A percentile compares a stretch with the other conserved stretches of the same genome.
These are phyloP conservation scores for Morpho helenor DNA, from an alignment of 2,888 invertebrate species.

Conservation along the genomic window DNA sequence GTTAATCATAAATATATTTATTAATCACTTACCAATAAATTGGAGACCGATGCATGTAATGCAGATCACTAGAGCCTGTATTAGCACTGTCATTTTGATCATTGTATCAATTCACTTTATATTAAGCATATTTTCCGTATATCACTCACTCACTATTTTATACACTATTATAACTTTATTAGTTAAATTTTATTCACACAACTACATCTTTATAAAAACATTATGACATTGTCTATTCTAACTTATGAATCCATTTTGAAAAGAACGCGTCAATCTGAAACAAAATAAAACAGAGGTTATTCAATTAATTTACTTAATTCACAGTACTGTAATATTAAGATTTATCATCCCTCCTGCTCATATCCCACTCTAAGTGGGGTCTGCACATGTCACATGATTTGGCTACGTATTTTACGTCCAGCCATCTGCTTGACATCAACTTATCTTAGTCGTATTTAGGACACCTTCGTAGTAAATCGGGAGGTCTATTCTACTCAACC, in stretches of 20 bases:
- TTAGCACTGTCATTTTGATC: constrained; percentile 54
- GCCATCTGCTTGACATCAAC: too few species aligned
- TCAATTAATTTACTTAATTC: not conserved
- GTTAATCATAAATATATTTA: not conserved
- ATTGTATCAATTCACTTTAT: constrained; percentile 32
- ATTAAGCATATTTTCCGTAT: constrained; percentile 17
- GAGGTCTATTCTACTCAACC: too few species aligned
- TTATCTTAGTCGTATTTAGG: too few species aligned
- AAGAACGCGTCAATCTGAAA: not conserved
- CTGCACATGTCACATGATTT: too few species aligned
- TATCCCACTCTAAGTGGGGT: too few species aligned
- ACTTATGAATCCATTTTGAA: too few species aligned
- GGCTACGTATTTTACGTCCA: too few species aligned
- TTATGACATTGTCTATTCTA: too few species aligned
- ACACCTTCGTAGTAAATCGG: too few species aligned
- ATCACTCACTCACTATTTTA: constrained; percentile 3
- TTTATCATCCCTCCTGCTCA: too few species aligned
- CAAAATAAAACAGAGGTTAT: constrained; percentile 2
- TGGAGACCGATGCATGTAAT: constrained; percentile 49
- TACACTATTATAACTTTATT: constrained; percentile 1
- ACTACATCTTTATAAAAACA: too few species aligned
- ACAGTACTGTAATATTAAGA: too few species aligned
- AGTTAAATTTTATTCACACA: not conserved
- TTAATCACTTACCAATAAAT: constrained; percentile 54
- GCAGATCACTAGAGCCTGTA: constrained; percentile 38